Evolutionary conservation across 2,113 vertebrate species (phyloP).

Genomic region (Rousettus leschenaultii): DNA sequence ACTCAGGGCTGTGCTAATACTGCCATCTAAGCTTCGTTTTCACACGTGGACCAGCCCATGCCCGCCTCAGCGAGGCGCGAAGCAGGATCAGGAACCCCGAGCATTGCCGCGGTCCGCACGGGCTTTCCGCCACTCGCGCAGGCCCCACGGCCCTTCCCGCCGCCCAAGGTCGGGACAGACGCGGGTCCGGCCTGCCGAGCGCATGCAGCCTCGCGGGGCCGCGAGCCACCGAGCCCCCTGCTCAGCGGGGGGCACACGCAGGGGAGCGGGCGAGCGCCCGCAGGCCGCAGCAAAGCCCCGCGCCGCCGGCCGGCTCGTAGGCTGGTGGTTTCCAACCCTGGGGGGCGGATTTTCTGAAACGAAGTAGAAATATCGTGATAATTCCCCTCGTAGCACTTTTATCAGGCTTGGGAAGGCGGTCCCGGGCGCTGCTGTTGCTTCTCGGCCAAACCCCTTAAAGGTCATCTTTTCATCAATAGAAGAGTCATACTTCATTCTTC

Average conservation of each 20-base stretch:
- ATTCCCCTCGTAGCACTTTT: constrained; percentile 50
- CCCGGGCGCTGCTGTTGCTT: not conserved
- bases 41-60: too few relatives aligned
- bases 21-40: not conserved
- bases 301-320: not conserved
- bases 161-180: too few relatives aligned
- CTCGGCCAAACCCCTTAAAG: constrained; percentile 51
- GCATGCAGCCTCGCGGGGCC: too few relatives aligned
- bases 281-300: too few relatives aligned
- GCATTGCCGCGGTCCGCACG: rapidly evolving
- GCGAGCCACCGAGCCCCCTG: not conserved
- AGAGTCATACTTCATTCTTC: constrained; percentile 37
- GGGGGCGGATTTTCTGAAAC: constrained; percentile 10
- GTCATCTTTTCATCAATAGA: constrained; percentile 57
- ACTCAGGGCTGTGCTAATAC: not conserved
- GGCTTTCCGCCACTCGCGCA: too few relatives aligned
- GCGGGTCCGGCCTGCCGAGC: too few relatives aligned
- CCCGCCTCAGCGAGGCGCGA: not conserved
- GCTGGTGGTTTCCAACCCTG: constrained; percentile 34
- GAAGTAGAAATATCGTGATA: not conserved
- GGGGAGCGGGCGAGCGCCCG: too few relatives aligned
- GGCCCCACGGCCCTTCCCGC: too few relatives aligned
- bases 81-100: not conserved
- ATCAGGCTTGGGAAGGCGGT: constrained; percentile 27
- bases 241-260: not conserved